Percentiles rank a stretch among this genome's conserved stretches.
Conservation (phyloP, 2,797 vertebrate genomes). For the Antrozous pallidus region DNA sequence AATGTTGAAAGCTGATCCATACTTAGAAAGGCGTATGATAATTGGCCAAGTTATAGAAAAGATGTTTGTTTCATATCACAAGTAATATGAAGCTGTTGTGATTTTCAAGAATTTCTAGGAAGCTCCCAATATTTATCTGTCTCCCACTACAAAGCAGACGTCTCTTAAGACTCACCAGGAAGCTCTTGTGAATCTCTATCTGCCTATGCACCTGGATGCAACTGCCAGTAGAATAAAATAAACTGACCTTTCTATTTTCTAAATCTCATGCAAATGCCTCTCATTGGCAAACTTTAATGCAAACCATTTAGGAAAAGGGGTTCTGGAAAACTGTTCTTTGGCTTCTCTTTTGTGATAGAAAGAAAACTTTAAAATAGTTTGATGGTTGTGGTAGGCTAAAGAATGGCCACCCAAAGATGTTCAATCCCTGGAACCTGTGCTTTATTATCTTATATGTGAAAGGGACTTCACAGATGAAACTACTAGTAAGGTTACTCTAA, state of each 20-base stretch:
- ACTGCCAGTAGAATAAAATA: neutral
- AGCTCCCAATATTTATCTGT: neutral
- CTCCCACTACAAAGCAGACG: neutral
- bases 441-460: neutral
- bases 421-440: neutral
- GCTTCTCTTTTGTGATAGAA: neutral
- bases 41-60: neutral
- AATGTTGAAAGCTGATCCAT: neutral
- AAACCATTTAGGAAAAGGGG: neutral
- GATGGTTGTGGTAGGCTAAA: neutral
- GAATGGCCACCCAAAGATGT: neutral
- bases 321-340: neutral
- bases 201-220: constrained; percentile 8
- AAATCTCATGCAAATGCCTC: neutral
- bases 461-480: neutral
- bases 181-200: neutral
- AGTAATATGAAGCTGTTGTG: neutral
- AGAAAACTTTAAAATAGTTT: neutral
- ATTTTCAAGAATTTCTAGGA: constrained; percentile 6
- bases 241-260: neutral
- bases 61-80: neutral
- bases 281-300: neutral
- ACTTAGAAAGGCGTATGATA: neutral
- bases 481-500: neutral
- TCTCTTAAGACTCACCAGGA: constrained; percentile 12